These are phyloP conservation scores for Conops quadrifasciatus DNA, from an alignment of 2,888 invertebrate genomes.

Conservation along the genomic window DNA sequence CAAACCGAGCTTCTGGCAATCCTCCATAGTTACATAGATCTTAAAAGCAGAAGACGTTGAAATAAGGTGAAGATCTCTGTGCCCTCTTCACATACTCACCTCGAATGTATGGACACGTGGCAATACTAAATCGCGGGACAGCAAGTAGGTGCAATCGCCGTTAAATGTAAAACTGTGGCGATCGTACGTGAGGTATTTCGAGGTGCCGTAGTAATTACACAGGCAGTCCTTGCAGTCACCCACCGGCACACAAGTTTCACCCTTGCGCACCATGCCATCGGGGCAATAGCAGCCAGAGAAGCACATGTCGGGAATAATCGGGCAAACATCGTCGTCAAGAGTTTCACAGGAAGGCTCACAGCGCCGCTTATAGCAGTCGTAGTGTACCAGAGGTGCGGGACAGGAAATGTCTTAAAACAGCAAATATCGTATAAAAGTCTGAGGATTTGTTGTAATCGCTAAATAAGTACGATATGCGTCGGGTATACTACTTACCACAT, in stretches of 20 bases:
- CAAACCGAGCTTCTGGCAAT: slow-evolving; percentile 69
- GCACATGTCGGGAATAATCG: slow-evolving; percentile 73
- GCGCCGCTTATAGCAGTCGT: slow-evolving; percentile 80
- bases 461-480: background rate
- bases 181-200: slow-evolving; percentile 86
- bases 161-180: slow-evolving; percentile 80
- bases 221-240: slow-evolving; percentile 80
- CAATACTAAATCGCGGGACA: slow-evolving; percentile 72
- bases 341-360: slow-evolving; percentile 83
- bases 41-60: slow-evolving; percentile 50
- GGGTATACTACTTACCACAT: slow-evolving; percentile 66
- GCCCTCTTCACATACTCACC: slow-evolving; percentile 47
- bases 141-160: slow-evolving; percentile 85
- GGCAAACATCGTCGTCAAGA: slow-evolving; percentile 70
- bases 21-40: slow-evolving; percentile 77
- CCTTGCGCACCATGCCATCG: slow-evolving; percentile 75
- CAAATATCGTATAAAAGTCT: slow-evolving; percentile 12
- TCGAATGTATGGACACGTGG: slow-evolving; percentile 66
- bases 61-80: background rate
- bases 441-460: too few species aligned
- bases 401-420: slow-evolving; percentile 73
- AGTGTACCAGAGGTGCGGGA: slow-evolving; percentile 78
- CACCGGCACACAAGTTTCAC: slow-evolving; percentile 75
- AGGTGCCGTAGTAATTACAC: slow-evolving; percentile 80
- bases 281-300: slow-evolving; percentile 89